A percentile compares a stretch with the other conserved stretches of the same genome.
Evolutionary conservation across 2,797 vertebrate species (phyloP).

Genomic region (Neopelma chrysocephalum): DNA sequence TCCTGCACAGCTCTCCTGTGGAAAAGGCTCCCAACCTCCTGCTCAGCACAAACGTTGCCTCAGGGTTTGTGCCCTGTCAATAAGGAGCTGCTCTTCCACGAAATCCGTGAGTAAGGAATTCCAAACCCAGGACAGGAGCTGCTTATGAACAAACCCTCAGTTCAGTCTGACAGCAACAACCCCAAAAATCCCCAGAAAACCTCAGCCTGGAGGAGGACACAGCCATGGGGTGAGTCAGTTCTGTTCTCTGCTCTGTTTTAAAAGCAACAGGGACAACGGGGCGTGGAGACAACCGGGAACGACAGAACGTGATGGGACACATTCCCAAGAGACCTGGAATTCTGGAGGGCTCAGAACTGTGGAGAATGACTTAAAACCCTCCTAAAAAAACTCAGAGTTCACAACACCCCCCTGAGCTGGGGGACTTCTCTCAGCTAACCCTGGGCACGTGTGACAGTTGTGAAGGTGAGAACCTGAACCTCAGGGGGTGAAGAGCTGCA

Average conservation of each 20-base stretch:
- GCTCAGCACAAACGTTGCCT: background rate
- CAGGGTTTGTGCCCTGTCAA: too few relatives aligned
- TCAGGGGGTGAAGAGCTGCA: background rate
- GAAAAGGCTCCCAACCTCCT: accelerated
- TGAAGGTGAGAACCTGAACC: background rate
- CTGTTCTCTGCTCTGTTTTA: background rate
- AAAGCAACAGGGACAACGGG: background rate
- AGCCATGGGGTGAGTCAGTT: accelerated
- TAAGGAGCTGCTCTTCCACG: background rate
- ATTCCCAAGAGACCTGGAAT: background rate
- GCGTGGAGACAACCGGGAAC: background rate
- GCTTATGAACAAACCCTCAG: background rate
- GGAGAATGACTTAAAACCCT: background rate
- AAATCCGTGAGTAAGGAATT: background rate
- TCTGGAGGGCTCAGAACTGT: background rate
- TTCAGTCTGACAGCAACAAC: accelerated
- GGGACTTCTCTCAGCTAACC: background rate
- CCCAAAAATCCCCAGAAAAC: background rate
- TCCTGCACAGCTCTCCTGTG: background rate
- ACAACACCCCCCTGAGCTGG: background rate
- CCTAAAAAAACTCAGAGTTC: background rate
- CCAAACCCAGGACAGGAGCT: background rate
- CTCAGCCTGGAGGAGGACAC: background rate
- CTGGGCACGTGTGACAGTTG: accelerated
- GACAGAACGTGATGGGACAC: background rate